Percentiles rank a stretch among this genome's conserved stretches.
Conservation (phyloP, 2,797 vertebrate species). For the Liparis tanakae region DNA sequence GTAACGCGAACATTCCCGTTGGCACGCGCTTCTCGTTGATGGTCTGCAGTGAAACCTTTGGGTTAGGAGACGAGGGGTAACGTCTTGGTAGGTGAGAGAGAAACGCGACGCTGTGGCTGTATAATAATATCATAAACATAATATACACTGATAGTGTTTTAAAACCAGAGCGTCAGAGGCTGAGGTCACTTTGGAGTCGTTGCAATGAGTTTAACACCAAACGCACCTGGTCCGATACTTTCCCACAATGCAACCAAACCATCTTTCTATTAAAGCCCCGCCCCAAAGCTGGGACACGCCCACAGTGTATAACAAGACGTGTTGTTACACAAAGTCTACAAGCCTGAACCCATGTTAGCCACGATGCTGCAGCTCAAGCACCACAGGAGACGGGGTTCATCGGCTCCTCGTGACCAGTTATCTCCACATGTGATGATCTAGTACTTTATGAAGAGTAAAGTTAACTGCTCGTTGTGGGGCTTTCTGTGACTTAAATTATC, state of each 20-base stretch:
- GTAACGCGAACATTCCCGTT: not conserved
- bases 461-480: not conserved
- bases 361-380: too few relatives aligned
- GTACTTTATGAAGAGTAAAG: not conserved
- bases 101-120: not conserved
- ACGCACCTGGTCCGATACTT: not conserved
- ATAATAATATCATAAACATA: not conserved
- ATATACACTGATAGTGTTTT: too few relatives aligned
- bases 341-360: not conserved
- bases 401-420: not conserved
- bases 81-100: not conserved
- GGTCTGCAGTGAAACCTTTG: not conserved
- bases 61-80: not conserved
- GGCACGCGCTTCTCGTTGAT: too few relatives aligned
- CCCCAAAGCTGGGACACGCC: too few relatives aligned
- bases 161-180: not conserved
- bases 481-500: constrained; percentile 1
- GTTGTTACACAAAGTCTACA: not conserved
- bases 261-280: not conserved
- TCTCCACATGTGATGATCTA: not conserved
- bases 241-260: constrained; percentile 7
- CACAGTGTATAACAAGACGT: not conserved
- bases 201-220: not conserved
- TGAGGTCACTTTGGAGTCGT: not conserved
- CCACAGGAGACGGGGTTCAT: not conserved